Percentiles rank a stretch among this genome's conserved stretches.
These are phyloP conservation scores for Malurus cyaneus DNA, from an alignment of 2,113 vertebrate genomes.

Conservation along the genomic window DNA sequence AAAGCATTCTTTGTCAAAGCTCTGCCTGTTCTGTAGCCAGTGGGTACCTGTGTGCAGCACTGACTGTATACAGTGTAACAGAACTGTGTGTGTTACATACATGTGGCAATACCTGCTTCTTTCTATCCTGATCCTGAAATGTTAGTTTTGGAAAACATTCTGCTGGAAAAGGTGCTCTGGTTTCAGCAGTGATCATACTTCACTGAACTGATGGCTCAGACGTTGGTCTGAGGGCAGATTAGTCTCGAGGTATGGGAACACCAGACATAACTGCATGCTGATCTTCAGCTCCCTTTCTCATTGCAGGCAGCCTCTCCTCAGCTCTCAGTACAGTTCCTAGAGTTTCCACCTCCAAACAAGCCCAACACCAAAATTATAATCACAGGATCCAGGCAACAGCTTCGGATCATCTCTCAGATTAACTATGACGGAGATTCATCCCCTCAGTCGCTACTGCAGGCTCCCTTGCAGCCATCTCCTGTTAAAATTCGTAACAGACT, in stretches of 20 bases:
- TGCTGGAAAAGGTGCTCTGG: neutral
- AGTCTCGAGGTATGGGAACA: neutral
- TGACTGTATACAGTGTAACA: neutral
- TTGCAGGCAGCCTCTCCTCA: neutral
- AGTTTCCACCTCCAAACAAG: neutral
- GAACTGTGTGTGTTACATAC: neutral
- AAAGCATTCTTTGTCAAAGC: neutral
- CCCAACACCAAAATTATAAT: neutral
- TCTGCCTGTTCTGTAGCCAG: neutral
- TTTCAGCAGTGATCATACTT: neutral
- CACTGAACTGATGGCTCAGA: neutral
- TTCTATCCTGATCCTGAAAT: neutral
- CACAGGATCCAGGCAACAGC: neutral
- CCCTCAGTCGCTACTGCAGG: neutral
- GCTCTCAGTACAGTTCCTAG: neutral
- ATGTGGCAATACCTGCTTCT: rapidly evolving
- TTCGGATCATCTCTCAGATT: neutral
- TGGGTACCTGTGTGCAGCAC: neutral
- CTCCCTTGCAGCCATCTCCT: neutral
- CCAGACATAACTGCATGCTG: neutral
- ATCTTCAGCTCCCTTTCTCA: neutral
- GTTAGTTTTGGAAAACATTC: neutral
- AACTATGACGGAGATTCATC: neutral
- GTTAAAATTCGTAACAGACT: neutral
- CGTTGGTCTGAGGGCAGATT: neutral